Percentiles rank a stretch among this genome's conserved stretches.
Conservation (phyloP, 2,888 invertebrate species). For the Merodon equestris region DNA sequence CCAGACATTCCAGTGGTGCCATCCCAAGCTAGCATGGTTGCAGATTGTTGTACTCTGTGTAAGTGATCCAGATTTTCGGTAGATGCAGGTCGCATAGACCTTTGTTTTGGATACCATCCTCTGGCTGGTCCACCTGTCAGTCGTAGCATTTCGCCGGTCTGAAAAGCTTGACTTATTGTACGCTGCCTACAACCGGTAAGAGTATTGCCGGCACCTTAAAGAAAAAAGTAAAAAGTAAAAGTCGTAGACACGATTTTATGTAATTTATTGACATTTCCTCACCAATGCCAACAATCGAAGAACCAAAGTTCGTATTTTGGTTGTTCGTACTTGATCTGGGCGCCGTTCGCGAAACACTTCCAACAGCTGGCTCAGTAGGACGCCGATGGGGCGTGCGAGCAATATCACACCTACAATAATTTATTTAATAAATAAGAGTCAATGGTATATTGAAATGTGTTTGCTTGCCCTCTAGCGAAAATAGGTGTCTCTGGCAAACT, state of each 20-base stretch:
- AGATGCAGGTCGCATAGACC: constrained; percentile 87
- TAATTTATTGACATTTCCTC: constrained; percentile 1
- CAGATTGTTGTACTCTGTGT: constrained; percentile 73
- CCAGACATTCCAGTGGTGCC: constrained; percentile 76
- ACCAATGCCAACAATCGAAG: constrained; percentile 77
- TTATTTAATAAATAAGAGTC: neutral
- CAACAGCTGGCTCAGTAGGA: constrained; percentile 78
- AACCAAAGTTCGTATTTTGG: constrained; percentile 78
- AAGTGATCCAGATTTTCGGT: constrained; percentile 91
- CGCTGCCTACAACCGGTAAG: constrained; percentile 80
- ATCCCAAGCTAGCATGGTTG: constrained; percentile 80
- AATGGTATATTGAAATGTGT: neutral
- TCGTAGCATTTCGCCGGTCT: constrained; percentile 89
- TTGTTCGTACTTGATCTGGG: constrained; percentile 81
- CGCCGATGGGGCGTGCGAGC: constrained; percentile 89
- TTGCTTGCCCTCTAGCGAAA: constrained; percentile 85
- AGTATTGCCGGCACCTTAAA: constrained; percentile 77
- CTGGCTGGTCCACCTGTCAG: constrained; percentile 89
- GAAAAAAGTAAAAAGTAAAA: neutral
- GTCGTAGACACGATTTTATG: too few species aligned
- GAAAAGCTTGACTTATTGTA: constrained; percentile 81
- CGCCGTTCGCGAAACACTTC: constrained; percentile 80
- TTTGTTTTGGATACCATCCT: constrained; percentile 90
- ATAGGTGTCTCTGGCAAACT: constrained; percentile 94
- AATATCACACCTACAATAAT: constrained; percentile 83